Base-by-base conservation (phyloP, 2,888 invertebrate species). In the Acanthopleura granulata region DNA sequence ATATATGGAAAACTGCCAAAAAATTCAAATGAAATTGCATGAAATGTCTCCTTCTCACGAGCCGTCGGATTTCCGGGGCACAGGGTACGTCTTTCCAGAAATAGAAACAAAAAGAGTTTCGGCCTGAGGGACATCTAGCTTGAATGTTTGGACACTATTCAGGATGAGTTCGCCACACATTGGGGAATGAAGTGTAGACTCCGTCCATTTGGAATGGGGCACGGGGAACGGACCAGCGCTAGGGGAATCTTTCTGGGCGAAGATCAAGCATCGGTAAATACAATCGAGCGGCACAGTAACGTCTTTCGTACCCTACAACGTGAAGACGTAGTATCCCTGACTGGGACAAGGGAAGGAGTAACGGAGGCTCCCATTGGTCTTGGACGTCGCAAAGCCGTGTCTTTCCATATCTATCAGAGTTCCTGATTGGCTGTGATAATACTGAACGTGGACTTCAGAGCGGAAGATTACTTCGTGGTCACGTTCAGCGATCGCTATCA, bases 241-340 rank as follows among this genome's bases (percentile, higher is more conserved):
- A 72, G 83, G 83, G 6, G 84, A 83, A 50, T 84, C 83, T 72
- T 85, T 85, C 71, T 86, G 84, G 75, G 87, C 86, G 75, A 88
- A 87, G n/a, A 89, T 83, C 49, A 89, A 80, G 74, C 87, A 89
- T 49, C 87, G 79, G 75, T 86, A 88, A n/a, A 87, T 79, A 77
- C 87, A 87, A 73, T 87, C 87, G 70, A 83, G 83, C 0, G 83
- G 80, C 11, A 76, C 29, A 4, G 25, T 22, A 6, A 16, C 22
- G 6, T 27, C 75, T 30, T 77, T 78, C 1, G 75, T 75, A 16
- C 85, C 87, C 73, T 86, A 88, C n/a, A 89, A 80, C 0, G 85
- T 85, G 74, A 89, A 86, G 1, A 89, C 86, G 78, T 88, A 89
- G 75, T 88, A 86, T 1, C 88, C 89, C 40, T 86, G 82, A 12